Conservation (phyloP, 2,888 invertebrate genomes). For the Pogonocherus hispidulus region DNA sequence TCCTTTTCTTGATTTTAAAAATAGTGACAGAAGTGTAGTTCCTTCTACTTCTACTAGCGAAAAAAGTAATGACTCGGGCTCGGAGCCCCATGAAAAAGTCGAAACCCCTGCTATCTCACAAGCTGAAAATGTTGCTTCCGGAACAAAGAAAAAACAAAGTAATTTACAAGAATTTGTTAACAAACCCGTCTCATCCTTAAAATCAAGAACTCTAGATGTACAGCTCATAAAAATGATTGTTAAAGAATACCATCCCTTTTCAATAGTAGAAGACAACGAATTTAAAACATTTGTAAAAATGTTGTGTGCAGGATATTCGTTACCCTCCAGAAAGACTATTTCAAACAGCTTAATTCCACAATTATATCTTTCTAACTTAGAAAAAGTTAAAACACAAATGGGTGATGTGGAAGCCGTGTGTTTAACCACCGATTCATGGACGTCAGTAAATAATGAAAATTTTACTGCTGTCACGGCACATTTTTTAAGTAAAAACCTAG, state of each 20-base stretch:
- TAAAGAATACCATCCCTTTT: conserved; percentile 2
- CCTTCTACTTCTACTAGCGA: neutral
- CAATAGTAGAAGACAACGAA: neutral
- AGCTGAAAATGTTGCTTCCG: neutral
- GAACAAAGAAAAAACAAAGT: conserved; percentile 3
- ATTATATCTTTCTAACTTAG: neutral
- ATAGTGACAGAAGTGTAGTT: neutral
- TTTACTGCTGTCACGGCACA: conserved; percentile 50
- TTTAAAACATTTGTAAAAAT: conserved; percentile 1
- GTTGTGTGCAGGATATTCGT: conserved; percentile 4
- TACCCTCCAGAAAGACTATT: conserved; percentile 1
- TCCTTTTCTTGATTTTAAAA: neutral
- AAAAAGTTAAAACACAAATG: conserved; percentile 6
- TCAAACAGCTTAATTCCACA: conserved; percentile 9
- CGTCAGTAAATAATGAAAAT: conserved; percentile 20
- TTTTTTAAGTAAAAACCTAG: conserved; percentile 42
- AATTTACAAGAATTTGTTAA: conserved; percentile 2
- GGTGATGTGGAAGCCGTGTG: neutral
- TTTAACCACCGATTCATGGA: neutral
- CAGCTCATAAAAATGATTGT: conserved; percentile 6
- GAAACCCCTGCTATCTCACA: neutral
- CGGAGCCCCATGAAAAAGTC: too few species aligned
- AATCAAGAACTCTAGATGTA: neutral
- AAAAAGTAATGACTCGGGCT: neutral
- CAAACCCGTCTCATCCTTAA: neutral